Conservation (phyloP, 2,888 invertebrate species). For the Melolontha melolontha region DNA sequence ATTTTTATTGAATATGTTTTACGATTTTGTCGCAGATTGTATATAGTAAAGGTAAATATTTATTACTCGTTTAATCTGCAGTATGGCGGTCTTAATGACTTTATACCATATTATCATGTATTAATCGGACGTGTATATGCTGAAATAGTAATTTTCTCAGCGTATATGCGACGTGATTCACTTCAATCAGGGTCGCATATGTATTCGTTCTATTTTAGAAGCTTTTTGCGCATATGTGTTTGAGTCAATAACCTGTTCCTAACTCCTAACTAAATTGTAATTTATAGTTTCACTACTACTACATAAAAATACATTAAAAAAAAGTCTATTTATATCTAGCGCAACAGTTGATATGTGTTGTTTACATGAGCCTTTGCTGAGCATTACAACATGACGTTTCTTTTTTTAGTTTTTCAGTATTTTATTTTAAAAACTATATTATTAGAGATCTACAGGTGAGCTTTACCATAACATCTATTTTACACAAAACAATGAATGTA, state of each 20-base stretch:
- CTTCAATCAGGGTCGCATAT: slow-evolving; percentile 40
- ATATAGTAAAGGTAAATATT: slow-evolving; percentile 26
- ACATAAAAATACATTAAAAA: slow-evolving; percentile 43
- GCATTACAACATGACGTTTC: slow-evolving; percentile 32
- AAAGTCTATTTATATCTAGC: slow-evolving; percentile 43
- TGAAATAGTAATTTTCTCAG: slow-evolving; percentile 42
- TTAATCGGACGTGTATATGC: slow-evolving; percentile 39
- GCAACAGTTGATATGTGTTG: slow-evolving; percentile 40
- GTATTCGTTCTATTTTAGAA: slow-evolving; percentile 42
- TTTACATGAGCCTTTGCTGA: slow-evolving; percentile 40
- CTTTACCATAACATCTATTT: too few relatives aligned
- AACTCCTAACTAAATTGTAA: slow-evolving; percentile 39
- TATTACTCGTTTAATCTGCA: slow-evolving; percentile 21
- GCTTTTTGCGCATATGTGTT: slow-evolving; percentile 42
- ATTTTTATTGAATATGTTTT: not conserved
- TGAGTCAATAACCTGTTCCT: slow-evolving; percentile 42
- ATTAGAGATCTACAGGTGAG: too few relatives aligned
- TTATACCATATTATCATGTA: slow-evolving; percentile 36
- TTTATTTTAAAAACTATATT: not conserved
- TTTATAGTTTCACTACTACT: slow-evolving; percentile 40
- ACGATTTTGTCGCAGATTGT: not conserved
- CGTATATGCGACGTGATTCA: slow-evolving; percentile 40
- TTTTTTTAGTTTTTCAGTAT: slow-evolving; percentile 22
- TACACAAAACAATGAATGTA: too few relatives aligned
- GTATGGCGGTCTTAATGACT: slow-evolving; percentile 30